These are phyloP conservation scores for Anodontia alba DNA, from an alignment of 2,888 invertebrate genomes.

Conservation along the genomic window DNA sequence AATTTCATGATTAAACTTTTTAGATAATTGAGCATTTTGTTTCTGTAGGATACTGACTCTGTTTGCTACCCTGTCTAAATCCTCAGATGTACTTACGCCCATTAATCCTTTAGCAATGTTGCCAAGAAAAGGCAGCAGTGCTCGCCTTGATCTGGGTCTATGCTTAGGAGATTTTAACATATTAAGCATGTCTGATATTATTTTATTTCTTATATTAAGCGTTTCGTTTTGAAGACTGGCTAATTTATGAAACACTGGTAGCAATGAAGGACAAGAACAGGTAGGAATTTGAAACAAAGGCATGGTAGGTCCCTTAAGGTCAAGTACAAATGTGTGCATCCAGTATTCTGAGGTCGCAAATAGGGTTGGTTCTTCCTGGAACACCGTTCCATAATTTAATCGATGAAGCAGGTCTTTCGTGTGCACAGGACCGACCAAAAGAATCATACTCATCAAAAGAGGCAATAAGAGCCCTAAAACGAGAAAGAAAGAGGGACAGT, in stretches of 20 bases:
- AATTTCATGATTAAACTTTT: background rate
- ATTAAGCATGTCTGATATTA: background rate
- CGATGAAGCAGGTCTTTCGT: background rate
- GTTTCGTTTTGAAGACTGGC: background rate
- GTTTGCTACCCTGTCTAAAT: background rate
- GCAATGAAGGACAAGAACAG: background rate
- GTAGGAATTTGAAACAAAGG: background rate
- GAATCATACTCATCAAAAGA: background rate
- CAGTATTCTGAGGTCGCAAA: background rate
- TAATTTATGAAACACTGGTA: background rate
- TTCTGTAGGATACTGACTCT: background rate
- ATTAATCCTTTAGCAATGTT: background rate
- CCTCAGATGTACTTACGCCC: background rate
- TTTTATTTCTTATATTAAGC: background rate
- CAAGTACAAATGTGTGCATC: background rate
- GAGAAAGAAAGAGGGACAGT: background rate
- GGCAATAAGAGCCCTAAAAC: background rate
- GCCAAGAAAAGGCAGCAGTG: background rate
- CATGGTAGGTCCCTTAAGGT: background rate
- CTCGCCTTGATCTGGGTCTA: background rate
- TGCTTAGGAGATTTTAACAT: background rate
- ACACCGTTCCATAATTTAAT: slow-evolving; percentile 3
- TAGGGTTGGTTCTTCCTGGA: background rate
- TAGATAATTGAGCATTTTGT: background rate
- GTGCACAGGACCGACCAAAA: background rate